A percentile compares a stretch with the other conserved stretches of the same genome.
These are phyloP conservation scores for Belgica antarctica DNA, from an alignment of 2,888 invertebrate genomes.

Conservation along the genomic window DNA sequence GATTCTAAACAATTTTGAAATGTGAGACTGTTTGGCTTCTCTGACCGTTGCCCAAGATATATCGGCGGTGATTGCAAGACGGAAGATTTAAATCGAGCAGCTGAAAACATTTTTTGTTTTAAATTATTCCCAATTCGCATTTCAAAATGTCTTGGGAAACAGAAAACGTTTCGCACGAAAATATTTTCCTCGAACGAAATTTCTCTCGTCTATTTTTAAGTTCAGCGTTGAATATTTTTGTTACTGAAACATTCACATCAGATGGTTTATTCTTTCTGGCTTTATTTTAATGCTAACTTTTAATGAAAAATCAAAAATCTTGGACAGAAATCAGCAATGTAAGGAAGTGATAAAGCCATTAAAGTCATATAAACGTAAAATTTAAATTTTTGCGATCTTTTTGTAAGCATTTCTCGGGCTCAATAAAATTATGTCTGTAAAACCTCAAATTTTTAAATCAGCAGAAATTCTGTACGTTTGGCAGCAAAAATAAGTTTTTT, in stretches of 20 bases:
- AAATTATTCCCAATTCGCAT: background rate
- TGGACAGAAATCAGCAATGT: background rate
- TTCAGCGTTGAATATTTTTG: background rate
- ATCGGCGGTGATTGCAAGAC: background rate
- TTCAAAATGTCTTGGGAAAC: too few species aligned
- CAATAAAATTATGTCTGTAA: background rate
- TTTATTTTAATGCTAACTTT: slow-evolving; percentile 1
- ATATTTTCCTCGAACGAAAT: background rate
- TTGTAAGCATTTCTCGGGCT: background rate
- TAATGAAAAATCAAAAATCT: background rate
- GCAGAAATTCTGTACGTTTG: too few species aligned
- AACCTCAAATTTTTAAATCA: background rate
- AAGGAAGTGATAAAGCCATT: background rate
- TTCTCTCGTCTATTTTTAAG: background rate
- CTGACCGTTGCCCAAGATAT: too few species aligned
- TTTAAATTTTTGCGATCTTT: background rate
- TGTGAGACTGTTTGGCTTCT: too few species aligned
- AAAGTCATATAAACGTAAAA: slow-evolving; percentile 10
- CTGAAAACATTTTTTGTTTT: background rate
- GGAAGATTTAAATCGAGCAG: background rate
- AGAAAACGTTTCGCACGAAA: background rate
- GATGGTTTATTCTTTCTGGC: background rate
- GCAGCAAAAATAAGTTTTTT: too few species aligned
- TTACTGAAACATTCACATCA: background rate
- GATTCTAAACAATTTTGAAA: background rate